Evolutionary conservation across 2,888 invertebrate species (phyloP).

Genomic region (Xanthorhoe spadicearia): DNA sequence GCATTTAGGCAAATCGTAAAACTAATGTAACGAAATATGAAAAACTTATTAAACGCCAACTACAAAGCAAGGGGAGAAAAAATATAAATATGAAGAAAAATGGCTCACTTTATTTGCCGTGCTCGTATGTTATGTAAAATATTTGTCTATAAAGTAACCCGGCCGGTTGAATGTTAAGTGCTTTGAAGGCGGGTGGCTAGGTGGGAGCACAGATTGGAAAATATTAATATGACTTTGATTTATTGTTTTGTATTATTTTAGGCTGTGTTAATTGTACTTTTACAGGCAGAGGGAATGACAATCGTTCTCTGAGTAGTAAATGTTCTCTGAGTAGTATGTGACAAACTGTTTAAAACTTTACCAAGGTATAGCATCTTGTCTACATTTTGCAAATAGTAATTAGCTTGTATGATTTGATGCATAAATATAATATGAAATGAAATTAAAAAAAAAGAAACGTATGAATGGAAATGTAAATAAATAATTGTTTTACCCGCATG

Average conservation of each 20-base stretch:
- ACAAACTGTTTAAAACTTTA: no score
- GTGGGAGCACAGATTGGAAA: slow-evolving; percentile 40
- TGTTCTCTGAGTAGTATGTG: no score
- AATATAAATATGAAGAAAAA: slow-evolving; percentile 55
- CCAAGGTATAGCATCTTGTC: no score
- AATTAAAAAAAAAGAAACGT: no score
- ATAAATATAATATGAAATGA: no score
- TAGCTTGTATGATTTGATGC: no score
- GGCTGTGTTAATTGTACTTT: not conserved
- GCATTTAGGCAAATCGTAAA: slow-evolving; percentile 8
- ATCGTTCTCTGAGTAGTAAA: no score
- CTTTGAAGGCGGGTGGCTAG: slow-evolving; percentile 44
- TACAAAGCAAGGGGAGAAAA: slow-evolving; percentile 46
- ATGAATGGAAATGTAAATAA: not conserved
- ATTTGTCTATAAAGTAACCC: slow-evolving; percentile 54
- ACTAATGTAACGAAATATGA: slow-evolving; percentile 26
- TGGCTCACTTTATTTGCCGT: slow-evolving; percentile 56
- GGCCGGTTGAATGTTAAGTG: slow-evolving; percentile 67
- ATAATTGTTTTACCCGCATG: not conserved
- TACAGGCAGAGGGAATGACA: no score
- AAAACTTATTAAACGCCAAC: slow-evolving; percentile 54
- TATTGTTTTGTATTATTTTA: slow-evolving; percentile 19
- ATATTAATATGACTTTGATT: slow-evolving; percentile 44
- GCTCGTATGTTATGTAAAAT: slow-evolving; percentile 64
- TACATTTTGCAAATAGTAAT: no score